Evolutionary conservation across 2,113 vertebrate species (phyloP).

Genomic region (Tenrec ecaudatus): DNA sequence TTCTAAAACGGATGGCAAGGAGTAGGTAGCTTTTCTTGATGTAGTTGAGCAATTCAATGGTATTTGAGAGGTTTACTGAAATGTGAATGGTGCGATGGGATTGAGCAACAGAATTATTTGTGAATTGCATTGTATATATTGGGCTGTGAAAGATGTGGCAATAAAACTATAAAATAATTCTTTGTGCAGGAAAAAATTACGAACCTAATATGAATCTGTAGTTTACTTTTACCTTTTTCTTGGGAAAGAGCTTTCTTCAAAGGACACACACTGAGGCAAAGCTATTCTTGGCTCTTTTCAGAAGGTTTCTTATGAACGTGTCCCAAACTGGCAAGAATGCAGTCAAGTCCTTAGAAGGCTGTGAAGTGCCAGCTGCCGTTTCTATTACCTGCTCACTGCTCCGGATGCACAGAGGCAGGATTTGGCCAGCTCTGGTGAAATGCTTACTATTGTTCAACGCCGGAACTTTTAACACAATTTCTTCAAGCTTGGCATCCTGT

Average conservation of each 20-base stretch:
- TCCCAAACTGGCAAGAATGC: not conserved
- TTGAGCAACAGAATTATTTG: no score
- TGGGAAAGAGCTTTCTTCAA: not conserved
- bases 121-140: no score
- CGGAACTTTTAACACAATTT: conserved; percentile 11
- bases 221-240: not conserved
- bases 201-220: conserved; percentile 3
- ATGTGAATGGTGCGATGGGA: no score
- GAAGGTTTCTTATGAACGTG: not conserved
- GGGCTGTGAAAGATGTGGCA: no score
- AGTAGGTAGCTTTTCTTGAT: no score
- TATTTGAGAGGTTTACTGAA: no score
- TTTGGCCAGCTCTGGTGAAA: conserved; percentile 16
- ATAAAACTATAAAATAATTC: not conserved
- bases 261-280: not conserved
- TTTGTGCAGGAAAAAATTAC: not conserved
- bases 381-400: not conserved
- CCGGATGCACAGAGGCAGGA: not conserved
- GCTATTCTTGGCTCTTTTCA: not conserved
- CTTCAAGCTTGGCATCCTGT: conserved; percentile 54
- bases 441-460: conserved; percentile 21
- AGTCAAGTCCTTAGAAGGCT: not conserved
- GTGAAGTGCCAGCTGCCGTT: not conserved
- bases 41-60: no score
- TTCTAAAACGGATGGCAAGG: no score